Evolutionary conservation across 2,888 invertebrate genomes (phyloP).

Genomic region (Dinocampus coccinellae): DNA sequence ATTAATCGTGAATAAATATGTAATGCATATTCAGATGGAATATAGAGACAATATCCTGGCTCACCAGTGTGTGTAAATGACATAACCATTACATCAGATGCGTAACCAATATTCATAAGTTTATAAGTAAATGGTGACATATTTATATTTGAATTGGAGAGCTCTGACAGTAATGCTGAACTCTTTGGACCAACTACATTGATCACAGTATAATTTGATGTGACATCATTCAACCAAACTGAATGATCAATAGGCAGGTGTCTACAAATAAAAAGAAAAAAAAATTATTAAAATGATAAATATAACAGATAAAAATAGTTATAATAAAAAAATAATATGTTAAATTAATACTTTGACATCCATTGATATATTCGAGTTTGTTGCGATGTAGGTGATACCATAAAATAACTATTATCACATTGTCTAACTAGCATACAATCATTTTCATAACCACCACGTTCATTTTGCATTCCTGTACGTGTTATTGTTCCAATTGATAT

Average conservation of each 20-base stretch:
- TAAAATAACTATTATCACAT: constrained; percentile 77
- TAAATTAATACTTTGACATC: constrained; percentile 70
- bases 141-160: constrained; percentile 76
- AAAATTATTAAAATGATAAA: not conserved
- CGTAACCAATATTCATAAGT: constrained; percentile 77
- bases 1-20: constrained; percentile 81
- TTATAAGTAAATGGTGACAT: constrained; percentile 77
- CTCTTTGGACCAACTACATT: constrained; percentile 81
- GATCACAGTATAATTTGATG: constrained; percentile 81
- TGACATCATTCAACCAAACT: constrained; percentile 77
- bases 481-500: constrained; percentile 76
- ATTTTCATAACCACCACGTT: constrained; percentile 79
- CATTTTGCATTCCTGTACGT: constrained; percentile 81
- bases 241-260: constrained; percentile 75
- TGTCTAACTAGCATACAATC: constrained; percentile 80
- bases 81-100: constrained; percentile 79
- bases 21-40: constrained; percentile 81
- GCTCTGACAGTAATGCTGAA: constrained; percentile 74
- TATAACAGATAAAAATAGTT: not conserved
- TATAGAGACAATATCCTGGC: constrained; percentile 78
- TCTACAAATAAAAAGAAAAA: constrained; percentile 59
- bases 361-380: constrained; percentile 81
- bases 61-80: constrained; percentile 81
- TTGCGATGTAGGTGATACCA: constrained; percentile 85
- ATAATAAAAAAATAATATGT: not conserved